A percentile compares a stretch with the other conserved stretches of the same genome.
Conservation (phyloP, 1,140 invertebrate genomes). For the Eciton burchellii region DNA sequence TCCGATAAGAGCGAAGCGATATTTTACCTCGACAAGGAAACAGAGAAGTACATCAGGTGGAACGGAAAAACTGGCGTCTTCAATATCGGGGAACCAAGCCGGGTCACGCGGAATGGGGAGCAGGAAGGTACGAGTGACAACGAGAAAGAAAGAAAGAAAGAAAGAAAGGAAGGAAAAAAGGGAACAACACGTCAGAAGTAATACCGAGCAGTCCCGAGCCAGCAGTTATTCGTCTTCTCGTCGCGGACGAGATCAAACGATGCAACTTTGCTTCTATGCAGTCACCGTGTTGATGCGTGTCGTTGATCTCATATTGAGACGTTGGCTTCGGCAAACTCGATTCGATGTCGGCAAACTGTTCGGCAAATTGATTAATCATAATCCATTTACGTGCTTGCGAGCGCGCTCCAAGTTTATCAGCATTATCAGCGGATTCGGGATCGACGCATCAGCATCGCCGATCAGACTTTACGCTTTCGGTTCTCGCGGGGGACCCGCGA, state of each 20-base stretch:
- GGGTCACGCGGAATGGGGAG: neutral
- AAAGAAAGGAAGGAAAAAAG: slow-evolving; percentile 11
- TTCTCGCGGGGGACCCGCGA: neutral
- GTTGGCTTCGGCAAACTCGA: slow-evolving; percentile 1
- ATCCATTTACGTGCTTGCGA: slow-evolving; percentile 2
- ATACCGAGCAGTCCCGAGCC: neutral
- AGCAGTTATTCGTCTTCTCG: slow-evolving; percentile 41
- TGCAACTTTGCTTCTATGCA: slow-evolving; percentile 37
- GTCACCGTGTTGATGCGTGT: neutral
- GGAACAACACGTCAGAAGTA: slow-evolving; percentile 39
- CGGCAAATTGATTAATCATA: slow-evolving; percentile 35
- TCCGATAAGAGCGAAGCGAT: neutral
- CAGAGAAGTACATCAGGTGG: neutral
- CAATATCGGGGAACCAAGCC: slow-evolving; percentile 2
- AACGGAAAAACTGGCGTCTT: slow-evolving; percentile 34
- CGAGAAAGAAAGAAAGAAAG: neutral
- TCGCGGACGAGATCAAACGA: slow-evolving; percentile 30
- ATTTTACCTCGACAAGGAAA: slow-evolving; percentile 10
- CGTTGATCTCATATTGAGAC: neutral
- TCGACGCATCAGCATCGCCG: neutral
- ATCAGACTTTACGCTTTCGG: neutral
- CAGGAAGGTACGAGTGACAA: too few relatives aligned
- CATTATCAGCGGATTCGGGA: slow-evolving; percentile 1
- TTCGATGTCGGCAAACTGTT: neutral
- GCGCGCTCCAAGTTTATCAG: neutral